Evolutionary conservation across 2,113 vertebrate genomes (phyloP).

Genomic region (Limnothrissa miodon): DNA sequence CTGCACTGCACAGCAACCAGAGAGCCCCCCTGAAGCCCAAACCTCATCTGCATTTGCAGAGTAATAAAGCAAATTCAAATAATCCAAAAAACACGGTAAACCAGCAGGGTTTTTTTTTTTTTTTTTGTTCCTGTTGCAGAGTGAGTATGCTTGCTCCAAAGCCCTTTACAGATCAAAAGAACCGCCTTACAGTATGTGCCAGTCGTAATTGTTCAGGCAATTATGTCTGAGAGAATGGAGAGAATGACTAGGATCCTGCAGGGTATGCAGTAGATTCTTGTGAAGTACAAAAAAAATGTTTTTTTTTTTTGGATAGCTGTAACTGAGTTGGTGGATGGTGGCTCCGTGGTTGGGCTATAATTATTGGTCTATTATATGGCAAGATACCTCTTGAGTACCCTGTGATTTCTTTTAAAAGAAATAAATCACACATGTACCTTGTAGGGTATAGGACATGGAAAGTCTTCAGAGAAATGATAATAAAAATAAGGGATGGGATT

Average conservation of each 20-base stretch:
- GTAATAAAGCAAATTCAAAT: conserved; percentile 46
- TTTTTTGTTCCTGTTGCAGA: conserved; percentile 27
- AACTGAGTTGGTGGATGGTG: not conserved
- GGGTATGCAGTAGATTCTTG: conserved; percentile 30
- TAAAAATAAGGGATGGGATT: not conserved
- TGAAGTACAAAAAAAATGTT: conserved; percentile 37
- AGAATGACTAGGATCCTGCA: conserved; percentile 28
- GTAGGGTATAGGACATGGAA: not conserved
- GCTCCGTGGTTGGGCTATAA: conserved; percentile 23
- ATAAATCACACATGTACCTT: not conserved
- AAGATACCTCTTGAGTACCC: not conserved
- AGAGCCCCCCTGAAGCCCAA: not conserved
- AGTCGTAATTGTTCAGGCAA: conserved; percentile 52
- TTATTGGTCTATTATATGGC: conserved; percentile 37
- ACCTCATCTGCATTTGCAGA: conserved; percentile 24
- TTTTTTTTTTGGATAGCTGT: conserved; percentile 1
- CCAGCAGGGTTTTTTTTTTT: not conserved
- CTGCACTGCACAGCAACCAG: not conserved
- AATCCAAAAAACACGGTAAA: conserved; percentile 32
- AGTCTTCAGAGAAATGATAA: not conserved
- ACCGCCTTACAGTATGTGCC: conserved; percentile 41
- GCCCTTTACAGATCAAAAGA: conserved; percentile 49
- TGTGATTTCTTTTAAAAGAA: not conserved
- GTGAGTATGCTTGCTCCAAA: conserved; percentile 32
- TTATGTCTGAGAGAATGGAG: conserved; percentile 37